phyloP scores from a whole-genome alignment of 2,113 vertebrate genomes.

The Astur gentilis region DNA sequence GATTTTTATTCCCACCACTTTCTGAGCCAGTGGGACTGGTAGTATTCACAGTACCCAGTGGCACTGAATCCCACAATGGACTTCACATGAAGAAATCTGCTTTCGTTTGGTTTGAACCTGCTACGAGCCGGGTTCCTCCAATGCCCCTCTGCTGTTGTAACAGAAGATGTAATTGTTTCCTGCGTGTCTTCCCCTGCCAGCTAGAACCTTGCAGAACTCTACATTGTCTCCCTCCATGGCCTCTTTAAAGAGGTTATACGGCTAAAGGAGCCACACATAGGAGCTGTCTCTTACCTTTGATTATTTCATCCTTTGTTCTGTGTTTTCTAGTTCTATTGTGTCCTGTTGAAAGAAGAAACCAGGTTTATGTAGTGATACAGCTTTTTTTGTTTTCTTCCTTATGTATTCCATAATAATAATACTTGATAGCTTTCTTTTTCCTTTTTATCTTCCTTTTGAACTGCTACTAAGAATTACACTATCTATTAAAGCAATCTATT shows the following conservation, averaged over 20 bases:
- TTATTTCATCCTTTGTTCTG: not conserved
- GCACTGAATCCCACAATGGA: not conserved
- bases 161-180: not conserved
- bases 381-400: not conserved
- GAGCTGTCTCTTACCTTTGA: not conserved
- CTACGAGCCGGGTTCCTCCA: not conserved
- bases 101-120: not conserved
- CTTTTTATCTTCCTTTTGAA: not conserved
- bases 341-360: not conserved
- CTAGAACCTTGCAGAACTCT: not conserved
- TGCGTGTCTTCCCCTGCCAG: not conserved
- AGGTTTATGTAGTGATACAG: not conserved
- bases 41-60: not conserved
- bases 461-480: not conserved
- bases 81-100: not conserved
- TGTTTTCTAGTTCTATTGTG: not conserved
- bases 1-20: not conserved
- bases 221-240: no score
- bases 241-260: not conserved
- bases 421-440: not conserved
- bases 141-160: not conserved
- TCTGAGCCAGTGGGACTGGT: not conserved
- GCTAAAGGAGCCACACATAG: not conserved
- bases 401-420: not conserved
- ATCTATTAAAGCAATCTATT: not conserved